Base-by-base conservation (phyloP, 2,888 invertebrate genomes). In the Acrobeloides nanus region DNA sequence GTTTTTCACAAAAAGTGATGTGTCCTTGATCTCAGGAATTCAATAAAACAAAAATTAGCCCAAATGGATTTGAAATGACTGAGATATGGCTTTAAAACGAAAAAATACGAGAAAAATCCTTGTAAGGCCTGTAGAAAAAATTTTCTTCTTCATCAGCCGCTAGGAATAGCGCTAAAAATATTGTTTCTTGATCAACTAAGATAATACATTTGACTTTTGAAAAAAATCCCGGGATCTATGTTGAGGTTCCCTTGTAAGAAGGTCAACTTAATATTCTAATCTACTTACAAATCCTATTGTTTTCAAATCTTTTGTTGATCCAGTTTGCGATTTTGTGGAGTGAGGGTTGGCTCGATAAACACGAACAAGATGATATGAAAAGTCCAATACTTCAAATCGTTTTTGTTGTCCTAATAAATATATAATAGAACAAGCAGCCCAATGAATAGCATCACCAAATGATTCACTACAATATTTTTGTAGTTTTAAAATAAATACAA, bases 371-470 rank as follows among this genome's bases (percentile, higher is more conserved):
- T 97, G 95, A 78, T 97, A 97, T 77, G 89, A 92, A 80, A 95
- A 95, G 80, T 97, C 97, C 34, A 95, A 81, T 1, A 90, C 89
- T 75, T 97, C 93, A 76, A 95, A 97, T 51, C 93, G 80, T 37
- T 89, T 80, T 78, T 95, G 92, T 73, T 97, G 95, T 0, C 89
- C 89, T 29, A 97, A 80, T 33, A 97, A 80, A 2, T 89, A 85
- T 55, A 97, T 88, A 81, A 97, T 87, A 10, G 90, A 85, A 76
- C 93, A 92, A 0, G 93, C 95, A 4, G 93, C 95, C 95, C 95
- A 97, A 76, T 95, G 89, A 0, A 97, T 80, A 0, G 95, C 95
- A 77, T 97, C 97, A 7, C 97, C 97, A 78, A 92, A 97, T 57
- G 95, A 78, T 77, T 95, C 90, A 75, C 88, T 87, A 56, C 34